Evolutionary conservation across 1,140 invertebrate genomes (phyloP).

Genomic region (Aphelenchoides fujianensis): DNA sequence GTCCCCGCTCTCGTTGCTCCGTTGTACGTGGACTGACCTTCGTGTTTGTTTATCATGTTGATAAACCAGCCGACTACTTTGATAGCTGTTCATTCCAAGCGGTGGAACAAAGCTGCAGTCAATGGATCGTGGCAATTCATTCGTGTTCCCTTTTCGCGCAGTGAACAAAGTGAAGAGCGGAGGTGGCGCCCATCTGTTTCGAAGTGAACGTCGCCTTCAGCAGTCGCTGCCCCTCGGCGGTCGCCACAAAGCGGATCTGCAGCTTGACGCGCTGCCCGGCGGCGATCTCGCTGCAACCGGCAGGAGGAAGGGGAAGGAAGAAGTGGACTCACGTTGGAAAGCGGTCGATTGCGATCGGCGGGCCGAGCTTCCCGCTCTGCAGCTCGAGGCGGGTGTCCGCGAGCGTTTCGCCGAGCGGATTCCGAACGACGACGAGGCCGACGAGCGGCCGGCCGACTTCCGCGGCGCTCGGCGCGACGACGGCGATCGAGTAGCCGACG

Average conservation of each 20-base stretch:
- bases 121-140: too few relatives aligned
- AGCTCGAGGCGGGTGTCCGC: background rate
- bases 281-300: background rate
- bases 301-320: too few relatives aligned
- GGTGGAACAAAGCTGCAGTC: background rate
- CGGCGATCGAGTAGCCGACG: background rate
- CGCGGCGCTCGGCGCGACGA: background rate
- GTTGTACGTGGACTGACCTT: background rate
- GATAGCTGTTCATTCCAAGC: too few relatives aligned
- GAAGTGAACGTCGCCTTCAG: background rate
- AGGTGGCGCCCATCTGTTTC: background rate
- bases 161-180: background rate
- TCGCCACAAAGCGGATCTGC: background rate
- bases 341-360: background rate
- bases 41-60: too few relatives aligned
- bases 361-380: background rate
- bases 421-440: background rate
- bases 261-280: background rate
- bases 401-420: slow-evolving; percentile 3
- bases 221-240: background rate
- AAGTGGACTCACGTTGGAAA: background rate
- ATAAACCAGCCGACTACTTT: too few relatives aligned
- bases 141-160: background rate
- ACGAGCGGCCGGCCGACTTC: background rate
- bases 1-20: slow-evolving; percentile 3